phyloP scores from a whole-genome alignment of 2,797 vertebrate genomes.

The Discoglossus pictus region DNA sequence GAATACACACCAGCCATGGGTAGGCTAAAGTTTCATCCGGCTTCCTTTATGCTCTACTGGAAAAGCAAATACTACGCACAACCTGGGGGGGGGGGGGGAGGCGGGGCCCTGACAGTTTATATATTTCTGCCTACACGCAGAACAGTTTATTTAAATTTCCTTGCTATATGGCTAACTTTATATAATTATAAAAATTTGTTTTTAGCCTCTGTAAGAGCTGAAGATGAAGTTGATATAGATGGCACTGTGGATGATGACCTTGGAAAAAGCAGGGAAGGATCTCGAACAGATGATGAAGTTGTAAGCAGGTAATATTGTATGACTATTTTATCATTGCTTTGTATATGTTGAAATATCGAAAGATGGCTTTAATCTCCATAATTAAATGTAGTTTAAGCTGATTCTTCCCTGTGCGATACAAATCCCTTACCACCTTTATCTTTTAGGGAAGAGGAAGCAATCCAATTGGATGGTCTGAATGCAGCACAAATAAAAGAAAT shows the following conservation, averaged over 20 bases:
- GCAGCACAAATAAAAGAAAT: slow-evolving; percentile 96
- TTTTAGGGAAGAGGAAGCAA: slow-evolving; percentile 92
- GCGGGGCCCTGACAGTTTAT: too few species aligned
- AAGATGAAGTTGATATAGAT: slow-evolving; percentile 85
- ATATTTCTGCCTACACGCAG: too few species aligned
- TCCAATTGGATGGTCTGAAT: slow-evolving; percentile 95
- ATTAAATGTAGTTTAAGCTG: too few species aligned
- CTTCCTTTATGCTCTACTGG: too few species aligned
- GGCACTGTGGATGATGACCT: slow-evolving; percentile 90
- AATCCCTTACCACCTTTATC: background rate
- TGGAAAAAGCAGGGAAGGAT: slow-evolving; percentile 95
- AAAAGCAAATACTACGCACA: too few species aligned
- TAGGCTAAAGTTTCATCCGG: too few species aligned
- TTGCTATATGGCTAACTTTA: too few species aligned
- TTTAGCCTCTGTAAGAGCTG: slow-evolving; percentile 82
- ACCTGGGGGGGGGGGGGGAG: background rate
- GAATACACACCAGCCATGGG: too few species aligned
- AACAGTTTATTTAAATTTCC: too few species aligned
- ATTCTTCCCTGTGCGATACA: background rate
- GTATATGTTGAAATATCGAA: too few species aligned
- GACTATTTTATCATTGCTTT: background rate
- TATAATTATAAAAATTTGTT: too few species aligned
- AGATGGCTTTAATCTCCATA: too few species aligned
- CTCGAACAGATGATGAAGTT: slow-evolving; percentile 93
- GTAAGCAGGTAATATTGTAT: slow-evolving; percentile 88